Base-by-base conservation (phyloP, 2,113 vertebrate genomes). In the Solenodon paradoxus region DNA sequence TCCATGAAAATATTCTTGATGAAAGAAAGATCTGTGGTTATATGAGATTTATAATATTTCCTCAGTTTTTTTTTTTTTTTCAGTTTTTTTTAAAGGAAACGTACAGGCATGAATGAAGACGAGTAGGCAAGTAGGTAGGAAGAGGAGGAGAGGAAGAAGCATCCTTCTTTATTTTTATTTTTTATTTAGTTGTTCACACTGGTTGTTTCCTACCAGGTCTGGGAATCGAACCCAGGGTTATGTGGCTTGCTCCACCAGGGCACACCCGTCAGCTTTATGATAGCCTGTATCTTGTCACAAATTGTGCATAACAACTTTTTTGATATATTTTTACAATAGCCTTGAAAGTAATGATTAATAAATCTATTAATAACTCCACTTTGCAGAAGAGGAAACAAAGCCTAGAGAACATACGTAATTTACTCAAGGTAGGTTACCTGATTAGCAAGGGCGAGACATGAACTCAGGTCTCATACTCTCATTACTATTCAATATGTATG, bases 11-110 rank as follows among this genome's bases (percentile, higher is more conserved):
- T 9, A 40, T 79, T 45, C n/a, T 61, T 57, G 20, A 38, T 42
- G 20, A 96, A 45, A 92, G 74, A 68, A 68, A 95, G 79, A n/a
- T 3, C 80, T 91, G 51, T 77, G 42, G 12, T 51, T 49, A 28
- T 9, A 16, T 45, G 55, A 75, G 26, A 72, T 47, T 88, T 66
- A 45, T 45, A 38, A 57, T 9, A 64, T 63, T 77, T 71, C n/a
- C n/a, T n/a, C n/a, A n/a, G n/a, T n/a, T n/a, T n/a, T n/a, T n/a
- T n/a, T n/a, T n/a, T n/a, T n/a, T n/a, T n/a, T n/a, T n/a, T n/a
- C n/a, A n/a, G n/a, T n/a, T n/a, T n/a, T n/a, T n/a, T n/a, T n/a
- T n/a, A n/a, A n/a, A n/a, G n/a, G n/a, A n/a, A n/a, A n/a, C n/a
- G n/a, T n/a, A n/a, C n/a, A n/a, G n/a, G n/a, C n/a, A n/a, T n/a